These are phyloP conservation scores for Microctenopoma steveboyesi DNA, from an alignment of 2,797 vertebrate species.

Conservation along the genomic window DNA sequence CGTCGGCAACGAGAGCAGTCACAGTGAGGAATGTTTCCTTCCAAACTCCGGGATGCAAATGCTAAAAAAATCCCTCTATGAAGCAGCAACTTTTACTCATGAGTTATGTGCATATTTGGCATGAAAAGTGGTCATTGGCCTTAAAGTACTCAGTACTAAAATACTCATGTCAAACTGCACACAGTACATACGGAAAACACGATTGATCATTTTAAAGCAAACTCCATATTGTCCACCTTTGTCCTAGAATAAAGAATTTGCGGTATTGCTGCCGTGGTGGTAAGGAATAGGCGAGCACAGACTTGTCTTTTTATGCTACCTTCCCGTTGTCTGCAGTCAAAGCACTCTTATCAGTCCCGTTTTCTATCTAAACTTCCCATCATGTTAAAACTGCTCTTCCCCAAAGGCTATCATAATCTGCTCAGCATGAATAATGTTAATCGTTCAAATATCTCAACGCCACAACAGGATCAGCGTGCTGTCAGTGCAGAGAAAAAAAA, in stretches of 20 bases:
- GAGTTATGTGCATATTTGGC: conserved; percentile 14
- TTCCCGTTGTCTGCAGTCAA: conserved; percentile 36
- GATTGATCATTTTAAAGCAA: conserved; percentile 1
- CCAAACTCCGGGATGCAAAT: conserved; percentile 20
- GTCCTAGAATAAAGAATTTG: background rate
- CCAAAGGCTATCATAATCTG: conserved; percentile 67
- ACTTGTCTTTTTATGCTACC: conserved; percentile 16
- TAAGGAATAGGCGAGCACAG: conserved; percentile 37
- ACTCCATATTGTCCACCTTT: conserved; percentile 10
- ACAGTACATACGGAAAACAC: no score
- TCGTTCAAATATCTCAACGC: conserved; percentile 63
- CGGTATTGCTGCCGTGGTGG: background rate
- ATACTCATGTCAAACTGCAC: background rate
- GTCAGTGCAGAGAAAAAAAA: conserved; percentile 16
- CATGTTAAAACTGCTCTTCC: conserved; percentile 52
- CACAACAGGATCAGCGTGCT: conserved; percentile 55
- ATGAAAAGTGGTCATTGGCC: background rate
- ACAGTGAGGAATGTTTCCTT: conserved; percentile 24
- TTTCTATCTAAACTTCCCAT: conserved; percentile 68
- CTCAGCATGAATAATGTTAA: conserved; percentile 64
- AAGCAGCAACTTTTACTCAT: conserved; percentile 21
- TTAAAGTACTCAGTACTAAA: background rate
- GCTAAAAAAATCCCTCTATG: conserved; percentile 5
- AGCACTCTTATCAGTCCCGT: conserved; percentile 46
- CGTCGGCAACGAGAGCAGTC: conserved; percentile 40